Evolutionary conservation across 2,797 vertebrate genomes (phyloP), one percentile per base, ranked within the genome.

Genomic region (Nyctibius grandis): DNA sequence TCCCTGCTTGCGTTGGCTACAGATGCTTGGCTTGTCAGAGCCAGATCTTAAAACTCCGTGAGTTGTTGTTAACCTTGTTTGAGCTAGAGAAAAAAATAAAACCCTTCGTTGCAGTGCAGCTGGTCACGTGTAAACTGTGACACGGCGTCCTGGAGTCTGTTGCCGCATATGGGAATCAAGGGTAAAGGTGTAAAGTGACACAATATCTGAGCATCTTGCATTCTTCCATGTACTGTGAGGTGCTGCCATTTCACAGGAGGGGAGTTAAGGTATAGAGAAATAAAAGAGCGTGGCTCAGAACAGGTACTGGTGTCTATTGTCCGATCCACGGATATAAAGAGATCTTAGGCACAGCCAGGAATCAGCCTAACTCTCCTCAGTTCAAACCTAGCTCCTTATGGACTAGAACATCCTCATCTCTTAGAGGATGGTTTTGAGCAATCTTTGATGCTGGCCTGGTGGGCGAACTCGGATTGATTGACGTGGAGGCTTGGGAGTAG

Each of bases 251-350:
- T 8, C 80, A 11, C 80, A 64, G 88, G 45, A 80, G 69, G 36
- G 51, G 48, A 28, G 79, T 14, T 51, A 18, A 75, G 61, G 76
- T 22, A 6, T 68, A 78, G 69, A 60, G 73, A 53, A 61, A 22
- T 29, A 9, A 44, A 65, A 79, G 74, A 17, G 22, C 5, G 0
- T 6, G 22, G 21, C 53, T 94, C 75, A 61, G 81, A 44, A 3
- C 45, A 26, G 47, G 45, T 13, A 0, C 48, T 17, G 0, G n/a
- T 42, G 64, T 17, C 70, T 73, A 0, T 64, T 90, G 54, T 44
- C n/a, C 17, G 2, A 8, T 20, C 19, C 25, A 3, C 0, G 12
- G 57, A 1, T 25, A 6, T 2, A 15, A 23, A 38, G 83, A 51
- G 84, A 56, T 67, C n/a, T 79, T 2, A 16, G 74, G 80, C 74